Conservation (phyloP, 2,888 invertebrate species). For the Bombylius major region DNA sequence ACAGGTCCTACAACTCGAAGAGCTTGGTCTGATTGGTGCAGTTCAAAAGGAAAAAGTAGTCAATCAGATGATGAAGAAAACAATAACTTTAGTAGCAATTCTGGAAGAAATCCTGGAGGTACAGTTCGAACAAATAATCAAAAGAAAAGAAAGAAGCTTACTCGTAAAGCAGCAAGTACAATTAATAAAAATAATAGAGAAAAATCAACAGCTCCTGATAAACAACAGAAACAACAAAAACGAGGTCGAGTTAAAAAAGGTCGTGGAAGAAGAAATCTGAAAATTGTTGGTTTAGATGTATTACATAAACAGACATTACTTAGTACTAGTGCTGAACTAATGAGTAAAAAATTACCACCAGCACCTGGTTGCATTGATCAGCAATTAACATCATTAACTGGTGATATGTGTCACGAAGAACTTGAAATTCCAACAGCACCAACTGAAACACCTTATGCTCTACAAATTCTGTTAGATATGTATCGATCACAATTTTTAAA, state of each 20-base stretch:
- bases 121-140: constrained; percentile 20
- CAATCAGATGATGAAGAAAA: constrained; percentile 47
- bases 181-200: constrained; percentile 10
- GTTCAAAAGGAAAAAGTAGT: constrained; percentile 47
- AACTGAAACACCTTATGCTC: constrained; percentile 65
- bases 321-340: constrained; percentile 65
- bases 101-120: constrained; percentile 19
- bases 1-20: constrained; percentile 57
- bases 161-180: constrained; percentile 33
- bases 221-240: constrained; percentile 18
- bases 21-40: constrained; percentile 63
- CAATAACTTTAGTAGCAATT: constrained; percentile 30
- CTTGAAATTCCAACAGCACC: constrained; percentile 70
- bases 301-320: constrained; percentile 79
- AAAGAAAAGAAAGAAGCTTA: constrained; percentile 36
- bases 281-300: constrained; percentile 77
- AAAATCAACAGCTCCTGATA: constrained; percentile 21
- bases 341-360: constrained; percentile 63
- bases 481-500: constrained; percentile 75
- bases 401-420: constrained; percentile 63
- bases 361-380: constrained; percentile 89
- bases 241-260: constrained; percentile 53
- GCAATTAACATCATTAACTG: constrained; percentile 67
- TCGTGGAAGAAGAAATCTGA: constrained; percentile 52
- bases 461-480: constrained; percentile 77